phyloP scores from a whole-genome alignment of 2,797 vertebrate genomes.

The Acrossocheilus wenchowensis region DNA sequence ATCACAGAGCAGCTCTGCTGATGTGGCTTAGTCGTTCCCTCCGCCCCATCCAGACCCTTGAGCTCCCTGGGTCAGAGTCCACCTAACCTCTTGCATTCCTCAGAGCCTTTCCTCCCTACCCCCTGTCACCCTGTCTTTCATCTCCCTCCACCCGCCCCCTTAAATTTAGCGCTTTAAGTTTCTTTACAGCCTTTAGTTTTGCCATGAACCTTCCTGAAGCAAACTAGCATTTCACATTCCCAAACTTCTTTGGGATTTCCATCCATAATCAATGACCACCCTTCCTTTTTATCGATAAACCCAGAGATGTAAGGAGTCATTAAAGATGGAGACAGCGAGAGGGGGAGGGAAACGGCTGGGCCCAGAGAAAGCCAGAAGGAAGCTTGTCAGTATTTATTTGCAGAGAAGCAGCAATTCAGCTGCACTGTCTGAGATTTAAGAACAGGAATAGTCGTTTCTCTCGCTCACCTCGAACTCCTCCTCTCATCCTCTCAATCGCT shows the following conservation, averaged over 20 bases:
- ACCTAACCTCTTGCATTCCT: constrained; percentile 75
- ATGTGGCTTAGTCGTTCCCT: constrained; percentile 66
- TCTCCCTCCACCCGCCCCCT: constrained; percentile 18
- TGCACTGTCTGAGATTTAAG: constrained; percentile 61
- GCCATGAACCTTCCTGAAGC: constrained; percentile 21
- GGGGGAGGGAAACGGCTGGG: constrained; percentile 30
- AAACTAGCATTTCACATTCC: constrained; percentile 21
- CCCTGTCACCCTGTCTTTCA: constrained; percentile 42
- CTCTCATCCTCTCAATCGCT: constrained; percentile 36
- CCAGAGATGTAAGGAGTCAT: constrained; percentile 44
- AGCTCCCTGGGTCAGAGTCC: constrained; percentile 69
- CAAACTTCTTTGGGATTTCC: constrained; percentile 63
- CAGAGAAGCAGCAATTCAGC: constrained; percentile 58
- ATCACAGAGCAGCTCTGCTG: constrained; percentile 36
- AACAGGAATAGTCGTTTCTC: constrained; percentile 45
- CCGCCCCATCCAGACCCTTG: constrained; percentile 53
- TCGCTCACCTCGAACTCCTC: constrained; percentile 39
- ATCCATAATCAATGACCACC: constrained; percentile 65
- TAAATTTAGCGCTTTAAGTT: constrained; percentile 6
- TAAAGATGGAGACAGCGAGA: constrained; percentile 35
- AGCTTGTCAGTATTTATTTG: constrained; percentile 73
- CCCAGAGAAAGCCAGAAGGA: constrained; percentile 53
- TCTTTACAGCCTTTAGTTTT: constrained; percentile 34
- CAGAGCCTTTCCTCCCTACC: constrained; percentile 48
- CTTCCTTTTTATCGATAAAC: constrained; percentile 69